Conservation (phyloP, 1,140 invertebrate genomes). For the Drosophila baimaii region DNA sequence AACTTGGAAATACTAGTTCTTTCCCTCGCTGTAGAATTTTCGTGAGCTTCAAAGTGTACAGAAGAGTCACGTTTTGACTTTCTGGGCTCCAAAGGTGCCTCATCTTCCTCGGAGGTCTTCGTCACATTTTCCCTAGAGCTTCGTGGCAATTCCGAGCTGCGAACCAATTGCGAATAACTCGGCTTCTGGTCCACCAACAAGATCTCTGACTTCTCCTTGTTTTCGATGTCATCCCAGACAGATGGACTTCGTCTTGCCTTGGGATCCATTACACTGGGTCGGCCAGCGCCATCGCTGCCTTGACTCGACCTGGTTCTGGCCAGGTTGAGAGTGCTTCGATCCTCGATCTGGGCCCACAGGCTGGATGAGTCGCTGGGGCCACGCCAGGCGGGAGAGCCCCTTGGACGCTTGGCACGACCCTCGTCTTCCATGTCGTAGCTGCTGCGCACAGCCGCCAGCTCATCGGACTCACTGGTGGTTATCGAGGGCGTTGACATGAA, state of each 20-base stretch:
- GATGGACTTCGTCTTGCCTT: neutral
- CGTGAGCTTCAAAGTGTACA: neutral
- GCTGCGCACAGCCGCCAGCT: no score
- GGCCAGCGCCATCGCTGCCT: neutral
- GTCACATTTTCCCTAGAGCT: neutral
- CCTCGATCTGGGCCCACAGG: constrained; percentile 40
- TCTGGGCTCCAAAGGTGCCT: neutral
- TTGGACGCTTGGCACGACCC: no score
- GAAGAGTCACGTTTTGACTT: constrained; percentile 71
- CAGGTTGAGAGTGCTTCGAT: constrained; percentile 4
- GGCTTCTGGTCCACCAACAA: constrained; percentile 16
- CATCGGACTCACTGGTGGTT: constrained; percentile 13
- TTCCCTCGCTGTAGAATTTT: neutral
- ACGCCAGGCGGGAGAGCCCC: constrained; percentile 7
- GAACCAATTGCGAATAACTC: neutral
- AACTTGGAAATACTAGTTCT: neutral
- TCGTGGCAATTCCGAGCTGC: neutral
- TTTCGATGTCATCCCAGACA: neutral
- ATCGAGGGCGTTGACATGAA: constrained; percentile 35
- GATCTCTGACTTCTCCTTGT: constrained; percentile 16
- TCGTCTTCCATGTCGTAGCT: no score
- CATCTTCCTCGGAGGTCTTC: neutral
- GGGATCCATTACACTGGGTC: neutral
- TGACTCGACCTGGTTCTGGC: neutral
- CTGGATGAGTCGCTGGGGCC: constrained; percentile 34